Conservation (phyloP, 2,797 vertebrate species). For the Muscicapa comitata region DNA sequence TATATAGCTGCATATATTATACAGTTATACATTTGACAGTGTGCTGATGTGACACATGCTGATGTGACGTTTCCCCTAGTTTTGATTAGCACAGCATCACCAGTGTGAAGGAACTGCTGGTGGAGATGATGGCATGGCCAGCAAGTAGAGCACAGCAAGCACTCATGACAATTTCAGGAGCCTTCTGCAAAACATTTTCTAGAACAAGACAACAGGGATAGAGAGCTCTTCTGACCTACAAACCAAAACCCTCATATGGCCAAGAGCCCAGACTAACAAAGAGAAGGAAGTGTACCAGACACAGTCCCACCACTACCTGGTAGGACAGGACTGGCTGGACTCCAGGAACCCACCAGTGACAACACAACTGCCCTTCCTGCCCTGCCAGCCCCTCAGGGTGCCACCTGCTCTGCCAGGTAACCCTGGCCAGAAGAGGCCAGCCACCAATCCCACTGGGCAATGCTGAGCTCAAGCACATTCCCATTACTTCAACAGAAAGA, state of each 20-base stretch:
- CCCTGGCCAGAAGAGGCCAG: not conserved
- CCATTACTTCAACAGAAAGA: not conserved
- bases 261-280: not conserved
- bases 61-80: not conserved
- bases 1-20: not conserved
- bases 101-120: not conserved
- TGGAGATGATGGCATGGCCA: not conserved
- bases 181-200: not conserved
- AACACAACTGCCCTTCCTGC: not conserved
- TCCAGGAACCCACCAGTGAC: not conserved
- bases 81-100: not conserved
- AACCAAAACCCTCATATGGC: not conserved
- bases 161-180: not conserved
- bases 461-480: accelerated
- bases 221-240: not conserved
- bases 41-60: not conserved
- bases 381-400: not conserved
- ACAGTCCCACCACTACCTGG: accelerated
- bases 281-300: not conserved
- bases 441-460: accelerated
- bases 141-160: not conserved
- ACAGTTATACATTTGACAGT: not conserved
- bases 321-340: not conserved
- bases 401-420: not conserved
- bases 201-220: not conserved